A percentile compares a stretch with the other conserved stretches of the same genome.
phyloP scores from a whole-genome alignment of 2,113 vertebrate species.

The Chamaea fasciata region DNA sequence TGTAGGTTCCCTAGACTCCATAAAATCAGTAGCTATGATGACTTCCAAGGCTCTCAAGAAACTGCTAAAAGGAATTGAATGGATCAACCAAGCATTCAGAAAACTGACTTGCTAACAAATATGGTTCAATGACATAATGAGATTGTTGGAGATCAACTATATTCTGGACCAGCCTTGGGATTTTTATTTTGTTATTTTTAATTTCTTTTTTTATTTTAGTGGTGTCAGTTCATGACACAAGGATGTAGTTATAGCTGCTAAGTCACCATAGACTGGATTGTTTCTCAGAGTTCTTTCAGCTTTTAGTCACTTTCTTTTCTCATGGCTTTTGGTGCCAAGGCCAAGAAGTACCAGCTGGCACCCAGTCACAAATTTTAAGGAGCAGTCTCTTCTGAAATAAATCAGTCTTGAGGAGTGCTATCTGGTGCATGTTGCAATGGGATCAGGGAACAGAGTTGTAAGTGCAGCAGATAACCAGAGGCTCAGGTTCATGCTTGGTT shows the following conservation, averaged over 20 bases:
- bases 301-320: background rate
- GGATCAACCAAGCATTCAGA: background rate
- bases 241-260: background rate
- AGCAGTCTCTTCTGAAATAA: background rate
- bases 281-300: background rate
- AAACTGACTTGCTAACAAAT: background rate
- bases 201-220: no score
- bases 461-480: background rate
- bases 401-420: background rate
- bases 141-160: background rate
- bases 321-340: background rate
- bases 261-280: background rate
- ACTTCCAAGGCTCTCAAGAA: background rate
- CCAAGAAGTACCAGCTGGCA: background rate
- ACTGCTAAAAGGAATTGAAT: background rate
- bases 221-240: background rate
- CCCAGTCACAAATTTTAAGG: background rate
- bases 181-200: background rate
- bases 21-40: background rate
- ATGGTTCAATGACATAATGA: background rate
- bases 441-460: background rate
- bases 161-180: rapidly evolving
- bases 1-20: background rate
- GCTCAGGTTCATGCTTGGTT: background rate
- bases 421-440: background rate